Percentiles rank a stretch among this genome's conserved stretches.
Conservation (phyloP, 2,113 vertebrate species). For the Dolichotis patagonum region DNA sequence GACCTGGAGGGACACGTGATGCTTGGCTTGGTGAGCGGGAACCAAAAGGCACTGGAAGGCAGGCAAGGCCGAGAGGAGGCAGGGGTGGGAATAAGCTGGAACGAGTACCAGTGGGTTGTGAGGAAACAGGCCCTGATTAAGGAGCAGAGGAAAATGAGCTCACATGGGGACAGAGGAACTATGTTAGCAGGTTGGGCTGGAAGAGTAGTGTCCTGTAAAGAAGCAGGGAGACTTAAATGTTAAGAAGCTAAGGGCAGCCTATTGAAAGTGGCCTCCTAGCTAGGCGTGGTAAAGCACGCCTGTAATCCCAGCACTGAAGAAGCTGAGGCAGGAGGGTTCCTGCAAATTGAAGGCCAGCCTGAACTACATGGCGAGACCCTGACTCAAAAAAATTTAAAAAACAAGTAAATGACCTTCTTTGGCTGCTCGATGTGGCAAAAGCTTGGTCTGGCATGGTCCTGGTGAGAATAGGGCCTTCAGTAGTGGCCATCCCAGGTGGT, state of each 20-base stretch:
- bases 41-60: neutral
- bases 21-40: neutral
- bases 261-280: neutral
- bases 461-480: neutral
- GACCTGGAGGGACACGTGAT: neutral
- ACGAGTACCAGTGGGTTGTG: neutral
- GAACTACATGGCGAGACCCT: neutral
- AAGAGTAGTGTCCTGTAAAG: neutral
- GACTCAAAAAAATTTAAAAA: neutral
- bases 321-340: neutral
- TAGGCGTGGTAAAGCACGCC: neutral
- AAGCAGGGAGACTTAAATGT: neutral
- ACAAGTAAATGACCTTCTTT: neutral
- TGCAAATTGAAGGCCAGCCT: neutral
- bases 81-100: accelerated
- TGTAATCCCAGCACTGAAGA: neutral
- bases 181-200: neutral
- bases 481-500: neutral
- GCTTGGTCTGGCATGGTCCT: neutral
- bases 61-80: neutral
- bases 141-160: neutral
- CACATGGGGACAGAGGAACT: neutral
- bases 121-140: neutral
- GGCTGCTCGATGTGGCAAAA: neutral
- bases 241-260: neutral